Evolutionary conservation across 2,113 vertebrate genomes (phyloP), one percentile per base, ranked within the genome.

Genomic region (Laterallus jamaicensis): DNA sequence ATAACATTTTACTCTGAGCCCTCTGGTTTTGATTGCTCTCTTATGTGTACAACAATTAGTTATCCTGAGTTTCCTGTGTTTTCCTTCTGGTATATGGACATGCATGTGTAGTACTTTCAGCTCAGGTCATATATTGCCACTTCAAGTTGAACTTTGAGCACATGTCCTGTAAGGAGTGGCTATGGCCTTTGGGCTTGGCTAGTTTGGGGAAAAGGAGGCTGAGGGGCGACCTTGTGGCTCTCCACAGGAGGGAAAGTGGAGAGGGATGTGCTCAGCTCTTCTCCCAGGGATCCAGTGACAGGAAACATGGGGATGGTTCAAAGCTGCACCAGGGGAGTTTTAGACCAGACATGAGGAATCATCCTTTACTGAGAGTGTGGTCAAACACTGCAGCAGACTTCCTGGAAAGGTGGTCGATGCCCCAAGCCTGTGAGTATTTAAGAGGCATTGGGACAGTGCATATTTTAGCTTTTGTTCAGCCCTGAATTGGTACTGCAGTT

Each of bases 301-400:
- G 28, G 10, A 60, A 1, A 0, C 0, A 0, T n/a, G 25, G 58
- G 11, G 76, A 80, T 22, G 12, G 8, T 5, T 89, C 35, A 28
- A 54, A 54, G 52, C 26, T 15, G 52, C 14, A 15, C 14, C 49
- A 59, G 59, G 32, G 3, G 15, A 64, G 15, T 24, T 60, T 92
- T 9, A 47, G 19, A 37, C 20, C 39, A 16, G 69, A 60, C 10
- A 14, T 37, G 4, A 73, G 37, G 37, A 86, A 80, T 11, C 11
- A 49, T 83, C 79, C 6, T n/a, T 39, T 50, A 35, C n/a, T 0
- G 0, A 58, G 13, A 73, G 10, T 15, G 6, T 76, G n/a, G n/a
- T 80, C 24, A 63, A 83, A 59, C 39, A 20, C 24, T 59, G 42
- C 3, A 63, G 50, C 2, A 79, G 17, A 15, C 22, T 71, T 91